phyloP scores from a whole-genome alignment of 1,140 invertebrate genomes.

The Leptinotarsa defecta region DNA sequence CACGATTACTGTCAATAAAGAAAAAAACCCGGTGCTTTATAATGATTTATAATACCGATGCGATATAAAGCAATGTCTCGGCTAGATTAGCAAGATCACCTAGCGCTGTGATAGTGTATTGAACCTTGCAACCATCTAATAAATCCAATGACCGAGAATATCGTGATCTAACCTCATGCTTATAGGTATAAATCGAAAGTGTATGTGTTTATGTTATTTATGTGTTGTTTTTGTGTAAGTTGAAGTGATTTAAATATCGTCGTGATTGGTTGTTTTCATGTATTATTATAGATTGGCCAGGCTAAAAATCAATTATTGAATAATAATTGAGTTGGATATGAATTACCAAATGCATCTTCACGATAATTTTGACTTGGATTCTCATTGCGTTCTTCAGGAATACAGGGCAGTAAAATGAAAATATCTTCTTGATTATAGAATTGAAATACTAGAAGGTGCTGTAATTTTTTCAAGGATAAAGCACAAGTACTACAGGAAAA shows the following conservation, averaged over 20 bases:
- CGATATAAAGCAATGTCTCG: slow-evolving; percentile 11
- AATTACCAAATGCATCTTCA: too few species aligned
- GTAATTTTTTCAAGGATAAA: too few species aligned
- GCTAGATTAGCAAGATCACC: slow-evolving; percentile 16
- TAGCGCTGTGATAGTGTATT: slow-evolving; percentile 24
- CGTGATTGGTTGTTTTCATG: not conserved
- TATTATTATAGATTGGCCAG: too few species aligned
- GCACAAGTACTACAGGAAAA: too few species aligned
- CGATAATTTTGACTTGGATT: too few species aligned
- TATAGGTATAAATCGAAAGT: slow-evolving; percentile 14
- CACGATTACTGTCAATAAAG: not conserved
- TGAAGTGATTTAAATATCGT: not conserved
- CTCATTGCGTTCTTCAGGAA: too few species aligned
- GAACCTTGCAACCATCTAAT: slow-evolving; percentile 19
- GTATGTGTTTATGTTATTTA: slow-evolving; percentile 11
- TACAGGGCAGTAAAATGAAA: too few species aligned
- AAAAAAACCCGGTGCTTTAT: not conserved
- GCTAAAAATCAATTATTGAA: too few species aligned
- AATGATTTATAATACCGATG: not conserved
- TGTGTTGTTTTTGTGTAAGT: not conserved
- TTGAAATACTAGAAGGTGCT: too few species aligned
- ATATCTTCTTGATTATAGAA: too few species aligned
- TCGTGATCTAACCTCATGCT: slow-evolving; percentile 23
- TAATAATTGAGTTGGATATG: too few species aligned
- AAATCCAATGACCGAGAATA: slow-evolving; percentile 30